A percentile compares a stretch with the other conserved stretches of the same genome.
Evolutionary conservation across 1,140 invertebrate species (phyloP).

Genomic region (Drosophila littoralis): DNA sequence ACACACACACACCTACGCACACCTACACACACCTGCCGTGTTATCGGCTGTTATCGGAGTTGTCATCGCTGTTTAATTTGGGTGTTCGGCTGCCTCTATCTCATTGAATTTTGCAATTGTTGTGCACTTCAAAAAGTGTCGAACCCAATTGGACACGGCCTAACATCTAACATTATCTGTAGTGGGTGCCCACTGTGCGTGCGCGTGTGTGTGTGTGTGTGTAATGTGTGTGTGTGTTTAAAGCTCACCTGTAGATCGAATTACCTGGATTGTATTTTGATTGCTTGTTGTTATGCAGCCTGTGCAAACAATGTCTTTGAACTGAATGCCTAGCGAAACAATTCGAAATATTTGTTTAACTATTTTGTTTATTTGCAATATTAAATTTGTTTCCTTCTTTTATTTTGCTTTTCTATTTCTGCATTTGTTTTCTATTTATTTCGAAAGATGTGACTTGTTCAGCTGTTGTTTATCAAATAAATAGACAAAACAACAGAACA

Average conservation of each 20-base stretch:
- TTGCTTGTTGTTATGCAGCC: constrained; percentile 39
- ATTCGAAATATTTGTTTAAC: constrained; percentile 58
- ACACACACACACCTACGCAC: constrained; percentile 2
- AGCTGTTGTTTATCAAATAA: constrained; percentile 50
- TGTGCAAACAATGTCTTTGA: constrained; percentile 58
- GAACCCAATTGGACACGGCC: too few relatives aligned
- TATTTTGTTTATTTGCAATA: constrained; percentile 26
- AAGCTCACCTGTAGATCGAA: constrained; percentile 45
- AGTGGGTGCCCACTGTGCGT: constrained; percentile 11
- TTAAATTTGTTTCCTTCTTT: constrained; percentile 1
- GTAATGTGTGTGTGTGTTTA: constrained; percentile 1
- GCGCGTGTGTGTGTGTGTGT: constrained; percentile 3
- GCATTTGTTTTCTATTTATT: constrained; percentile 52
- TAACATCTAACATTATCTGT: constrained; percentile 25
- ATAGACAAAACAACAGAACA: constrained; percentile 36
- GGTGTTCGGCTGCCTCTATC: constrained; percentile 15
- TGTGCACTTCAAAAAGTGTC: constrained; percentile 1
- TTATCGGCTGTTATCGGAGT: constrained; percentile 14
- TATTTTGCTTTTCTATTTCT: constrained; percentile 1
- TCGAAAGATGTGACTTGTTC: constrained; percentile 42
- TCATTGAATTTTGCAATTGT: constrained; percentile 40
- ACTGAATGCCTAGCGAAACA: constrained; percentile 35
- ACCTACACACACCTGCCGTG: not conserved
- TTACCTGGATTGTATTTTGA: constrained; percentile 29
- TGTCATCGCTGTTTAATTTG: constrained; percentile 47